Base-by-base conservation (phyloP, 1,140 invertebrate genomes). In the Chelonus insularis region DNA sequence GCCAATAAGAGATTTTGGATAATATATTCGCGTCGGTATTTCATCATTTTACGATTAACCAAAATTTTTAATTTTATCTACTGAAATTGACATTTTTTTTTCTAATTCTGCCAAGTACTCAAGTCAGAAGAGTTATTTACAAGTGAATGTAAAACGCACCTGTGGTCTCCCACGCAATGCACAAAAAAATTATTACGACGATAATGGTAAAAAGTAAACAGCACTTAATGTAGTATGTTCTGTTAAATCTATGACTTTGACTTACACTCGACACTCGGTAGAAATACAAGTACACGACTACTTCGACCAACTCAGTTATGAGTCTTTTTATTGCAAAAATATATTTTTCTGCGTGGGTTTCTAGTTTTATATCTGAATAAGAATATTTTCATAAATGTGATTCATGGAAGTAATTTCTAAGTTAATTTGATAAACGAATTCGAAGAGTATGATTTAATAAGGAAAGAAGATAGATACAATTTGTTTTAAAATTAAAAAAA, bases 1-100 rank as follows among this genome's bases (percentile, higher is more conserved):
- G 68, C 36, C 69, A 72, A 72, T 71, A 69, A 72, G 67, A 60
- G 20, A 18, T 39, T 45, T 36, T 23, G 57, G 67, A 72, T 69
- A 72, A 71, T 72, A 62, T 69, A 43, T 61, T 43, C 45, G 68
- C 68, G 69, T 66, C 66, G 65, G 66, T 69, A 72, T 51, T 51
- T 12, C 48, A n/a, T n/a, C n/a, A n/a, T n/a, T n/a, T n/a, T n/a
- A n/a, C n/a, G n/a, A n/a, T n/a, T n/a, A n/a, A n/a, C n/a, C n/a
- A n/a, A n/a, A n/a, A n/a, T n/a, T n/a, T n/a, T n/a, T n/a, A n/a
- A n/a, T n/a, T n/a, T n/a, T n/a, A n/a, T n/a, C n/a, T n/a, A n/a
- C n/a, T n/a, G n/a, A n/a, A n/a, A n/a, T n/a, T n/a, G n/a, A n/a
- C n/a, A n/a, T n/a, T n/a, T n/a, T n/a, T n/a, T n/a, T n/a, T n/a